Base-by-base conservation (phyloP, 2,797 vertebrate genomes). In the Ctenosaura bakeri region DNA sequence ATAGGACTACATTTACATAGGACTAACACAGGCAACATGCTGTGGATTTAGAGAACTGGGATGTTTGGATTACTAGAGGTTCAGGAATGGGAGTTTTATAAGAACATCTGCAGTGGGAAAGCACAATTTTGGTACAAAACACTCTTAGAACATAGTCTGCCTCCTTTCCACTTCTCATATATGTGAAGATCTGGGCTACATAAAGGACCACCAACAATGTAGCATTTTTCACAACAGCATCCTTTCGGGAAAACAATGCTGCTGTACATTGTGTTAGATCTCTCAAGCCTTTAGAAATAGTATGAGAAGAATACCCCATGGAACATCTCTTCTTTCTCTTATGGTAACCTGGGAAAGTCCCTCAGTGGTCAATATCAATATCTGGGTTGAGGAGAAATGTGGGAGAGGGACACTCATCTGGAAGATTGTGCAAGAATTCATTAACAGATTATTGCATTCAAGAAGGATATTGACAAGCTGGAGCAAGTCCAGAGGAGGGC, bases 1-100 rank as follows among this genome's bases (percentile, higher is more conserved):
- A 83, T 87, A 90, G 90, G 90, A 62, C 80, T 78, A 87, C 85
- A 90, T 90, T 90, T 90, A 90, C 85, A 90, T 87, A 90, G 90
- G 90, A 52, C 90, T 87, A 87, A 90, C 59, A 83, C 85, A 69
- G 73, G 66, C 71, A 90, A 83, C 80, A 87, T 83, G 85, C 85
- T 77, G 77, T 80, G 83, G 89, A 62, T 81, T 81, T 90, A 78
- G 59, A 87, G 66, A 78, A 87, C 35, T 46, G 85, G 73, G 18
- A 78, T 64, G 32, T 71, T 83, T 66, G 35, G 59, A 69, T 87
- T 56, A 24, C 13, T 62, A 74, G 79, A 82, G 42, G 62, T 83
- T 87, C 26, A 18, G 42, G 71, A 77, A 77, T 38, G 50, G 13
- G 20, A 10, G 4, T 46, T 59, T 42, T 54, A 38, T 56, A 69